Base-by-base conservation (phyloP, 2,888 invertebrate genomes). In the Sinopyrophorus schimmeli region DNA sequence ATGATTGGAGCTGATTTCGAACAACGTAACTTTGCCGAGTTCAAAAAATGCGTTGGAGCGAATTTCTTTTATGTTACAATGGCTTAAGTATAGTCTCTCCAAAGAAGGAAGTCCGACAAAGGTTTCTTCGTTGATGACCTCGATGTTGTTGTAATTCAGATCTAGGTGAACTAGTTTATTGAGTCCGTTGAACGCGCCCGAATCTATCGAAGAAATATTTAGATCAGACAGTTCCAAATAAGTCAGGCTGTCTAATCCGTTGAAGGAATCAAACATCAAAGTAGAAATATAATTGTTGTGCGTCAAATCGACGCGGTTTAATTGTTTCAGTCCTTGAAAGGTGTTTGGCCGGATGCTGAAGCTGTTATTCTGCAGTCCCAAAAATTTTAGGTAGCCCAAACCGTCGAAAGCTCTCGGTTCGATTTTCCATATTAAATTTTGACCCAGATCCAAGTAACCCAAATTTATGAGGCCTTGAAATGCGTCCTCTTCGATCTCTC, bases 61-160 rank as follows among this genome's bases (percentile, higher is more conserved):
- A 2, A 48, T 23, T 5, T 11, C n/a, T 6, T 37, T 41, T 6
- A 48, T 48, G 3, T 9, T 7, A 14, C 16, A 28, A 20, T 44
- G 41, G 11, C 28, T 51, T n/a, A 54, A 26, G 30, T 54, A 41
- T 11, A 51, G 23, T 6, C 20, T 20, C 6, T 38, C 18, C 10
- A 54, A 37, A 5, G 28, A 35, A 1, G 43, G 17, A 27, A 49
- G n/a, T 6, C 47, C 38, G 14, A 16, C 14, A 18, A 48, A 41
- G 0, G 12, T 1, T 17, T 31, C 41, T 17, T 42, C 38, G 1
- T 10, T 5, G 6, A 55, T 16, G 3, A 4, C 15, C 11, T 35
- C 28, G 9, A 53, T 27, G 2, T 16, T 30, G 15, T 49, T 55
- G 4, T 21, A 9, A 27, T 47, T 53, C 6, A 47, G 9, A 20